Evolutionary conservation across 2,888 invertebrate species (phyloP), one percentile per base, ranked within the genome.

Genomic region (Plagodis pulveraria): DNA sequence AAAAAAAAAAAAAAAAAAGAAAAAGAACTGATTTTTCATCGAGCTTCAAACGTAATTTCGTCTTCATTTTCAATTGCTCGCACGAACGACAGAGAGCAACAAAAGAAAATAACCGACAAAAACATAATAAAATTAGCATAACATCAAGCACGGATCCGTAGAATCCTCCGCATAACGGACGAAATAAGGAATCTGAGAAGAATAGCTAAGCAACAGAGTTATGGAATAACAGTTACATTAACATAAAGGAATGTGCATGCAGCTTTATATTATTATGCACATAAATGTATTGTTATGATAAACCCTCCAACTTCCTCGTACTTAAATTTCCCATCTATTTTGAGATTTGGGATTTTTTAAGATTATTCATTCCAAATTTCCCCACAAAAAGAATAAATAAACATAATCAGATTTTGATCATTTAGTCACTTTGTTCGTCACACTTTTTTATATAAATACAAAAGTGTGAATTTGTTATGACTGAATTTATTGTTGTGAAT

Each of bases 61-160:
- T 34, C 43, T 63, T 53, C 62, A 67, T 65, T 67, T 58, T 54
- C 51, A 65, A 68, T 67, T 62, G 66, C 43, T 55, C 56, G 65
- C 60, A 55, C 69, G 66, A 70, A 66, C 65, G 60, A 56, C 62
- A 64, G 40, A 53, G 22, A 22, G 22, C 22, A 53, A 65, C 65
- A 65, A 70, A 65, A 62, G 66, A 66, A 70, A 66, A 63, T 56
- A 69, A 65, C 69, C 66, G 70, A 69, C 72, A 66, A 66, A 73
- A 72, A 73, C 67, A 74, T 69, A 70, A 73, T 72, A 73, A 74
- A 71, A 76, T 76, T 71, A 75, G 50, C 74, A 73, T 76, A 73
- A 67, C 69, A 75, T 73, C 65, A 67, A 68, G 64, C 53, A 9
- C 55, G 38, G 45, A 43, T 49, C 32, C 47, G 47, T 33, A 36